phyloP scores from a whole-genome alignment of 2,797 vertebrate species.

The Tachyglossus aculeatus region DNA sequence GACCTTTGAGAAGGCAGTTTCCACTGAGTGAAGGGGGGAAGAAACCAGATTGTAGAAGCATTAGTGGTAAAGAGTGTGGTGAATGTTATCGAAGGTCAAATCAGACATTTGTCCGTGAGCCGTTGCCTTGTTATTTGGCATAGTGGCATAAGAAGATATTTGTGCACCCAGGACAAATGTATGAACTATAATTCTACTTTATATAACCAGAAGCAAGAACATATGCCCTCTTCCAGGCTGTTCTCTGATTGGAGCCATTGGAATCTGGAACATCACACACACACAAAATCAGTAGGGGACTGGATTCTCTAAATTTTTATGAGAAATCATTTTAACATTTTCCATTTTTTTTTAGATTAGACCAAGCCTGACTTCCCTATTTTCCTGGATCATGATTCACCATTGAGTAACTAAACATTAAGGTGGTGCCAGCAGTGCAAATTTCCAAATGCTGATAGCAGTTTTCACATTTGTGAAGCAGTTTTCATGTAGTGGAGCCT shows the following conservation, averaged over 20 bases:
- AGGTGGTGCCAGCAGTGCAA: too few relatives aligned
- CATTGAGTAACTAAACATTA: too few relatives aligned
- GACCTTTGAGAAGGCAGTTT: too few relatives aligned
- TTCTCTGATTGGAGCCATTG: neutral
- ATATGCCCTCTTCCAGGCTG: neutral
- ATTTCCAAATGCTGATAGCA: too few relatives aligned
- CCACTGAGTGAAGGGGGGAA: too few relatives aligned
- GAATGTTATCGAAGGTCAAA: neutral
- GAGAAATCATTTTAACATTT: slow-evolving; percentile 4
- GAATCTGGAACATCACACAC: neutral
- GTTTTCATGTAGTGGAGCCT: too few relatives aligned
- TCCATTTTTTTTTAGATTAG: neutral
- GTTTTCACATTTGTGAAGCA: too few relatives aligned
- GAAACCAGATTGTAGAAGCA: too few relatives aligned
- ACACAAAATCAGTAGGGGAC: neutral
- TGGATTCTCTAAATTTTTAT: slow-evolving; percentile 1
- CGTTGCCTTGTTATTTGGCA: slow-evolving; percentile 23
- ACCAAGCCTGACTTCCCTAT: neutral
- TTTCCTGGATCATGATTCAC: slow-evolving; percentile 3
- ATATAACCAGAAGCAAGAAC: too few relatives aligned
- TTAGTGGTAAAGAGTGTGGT: too few relatives aligned
- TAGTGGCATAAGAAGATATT: neutral
- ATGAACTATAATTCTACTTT: slow-evolving; percentile 12
- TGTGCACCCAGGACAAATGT: slow-evolving; percentile 1
- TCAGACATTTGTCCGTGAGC: slow-evolving; percentile 14